A percentile compares a stretch with the other conserved stretches of the same genome.
These are phyloP conservation scores for Taxidea taxus DNA, from an alignment of 2,113 vertebrate genomes.

Conservation along the genomic window DNA sequence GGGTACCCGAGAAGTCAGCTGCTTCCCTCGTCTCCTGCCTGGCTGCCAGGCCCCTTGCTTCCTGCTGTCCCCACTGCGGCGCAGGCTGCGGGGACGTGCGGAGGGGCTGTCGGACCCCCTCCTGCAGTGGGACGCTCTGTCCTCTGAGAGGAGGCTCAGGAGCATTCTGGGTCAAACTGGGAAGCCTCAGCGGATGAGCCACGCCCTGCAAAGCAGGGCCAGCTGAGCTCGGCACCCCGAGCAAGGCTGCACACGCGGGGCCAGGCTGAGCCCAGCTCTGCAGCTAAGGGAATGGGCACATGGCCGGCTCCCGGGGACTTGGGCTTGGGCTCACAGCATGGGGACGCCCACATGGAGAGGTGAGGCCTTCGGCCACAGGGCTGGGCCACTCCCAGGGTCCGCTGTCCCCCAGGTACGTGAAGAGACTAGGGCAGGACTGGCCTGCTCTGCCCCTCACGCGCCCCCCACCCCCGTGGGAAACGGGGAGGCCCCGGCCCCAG, in stretches of 20 bases:
- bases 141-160: background rate
- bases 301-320: background rate
- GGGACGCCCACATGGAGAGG: background rate
- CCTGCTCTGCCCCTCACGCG: background rate
- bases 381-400: too few relatives aligned
- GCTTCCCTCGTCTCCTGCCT: too few relatives aligned
- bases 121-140: fast-evolving
- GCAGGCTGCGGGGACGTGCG: fast-evolving
- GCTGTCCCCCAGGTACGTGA: background rate
- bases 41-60: too few relatives aligned
- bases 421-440: background rate
- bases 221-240: fast-evolving
- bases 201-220: fast-evolving
- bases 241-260: fast-evolving
- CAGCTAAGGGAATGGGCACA: fast-evolving
- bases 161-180: background rate
- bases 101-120: background rate
- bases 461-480: too few relatives aligned
- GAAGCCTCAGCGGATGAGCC: background rate
- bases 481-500: fast-evolving
- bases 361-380: background rate
- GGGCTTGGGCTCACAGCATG: background rate
- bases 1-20: fast-evolving
- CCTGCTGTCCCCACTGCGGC: fast-evolving
- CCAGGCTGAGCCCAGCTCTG: background rate